Percentiles rank a stretch among this genome's conserved stretches.
Conservation (phyloP, 2,113 vertebrate genomes). For the Microcebus tavaratra region DNA sequence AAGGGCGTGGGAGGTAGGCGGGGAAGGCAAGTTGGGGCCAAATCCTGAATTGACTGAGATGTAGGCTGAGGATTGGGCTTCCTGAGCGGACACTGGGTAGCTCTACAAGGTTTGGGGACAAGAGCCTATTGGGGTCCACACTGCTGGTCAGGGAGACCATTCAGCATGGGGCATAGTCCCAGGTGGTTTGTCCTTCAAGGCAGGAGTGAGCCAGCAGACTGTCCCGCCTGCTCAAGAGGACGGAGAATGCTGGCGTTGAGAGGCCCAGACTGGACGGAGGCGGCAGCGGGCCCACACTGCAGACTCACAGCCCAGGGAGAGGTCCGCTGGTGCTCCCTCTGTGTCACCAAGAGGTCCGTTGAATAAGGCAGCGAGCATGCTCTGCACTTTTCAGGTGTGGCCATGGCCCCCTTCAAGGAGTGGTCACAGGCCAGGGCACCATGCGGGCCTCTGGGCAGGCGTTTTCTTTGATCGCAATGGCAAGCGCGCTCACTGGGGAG, state of each 20-base stretch:
- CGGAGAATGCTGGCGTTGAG: rapidly evolving
- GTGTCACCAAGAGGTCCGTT: not conserved
- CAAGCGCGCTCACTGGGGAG: not conserved
- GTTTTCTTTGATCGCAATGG: not conserved
- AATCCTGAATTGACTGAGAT: not conserved
- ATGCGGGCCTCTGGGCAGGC: rapidly evolving
- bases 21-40: not conserved
- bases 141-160: not conserved
- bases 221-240: not conserved
- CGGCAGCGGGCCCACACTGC: rapidly evolving
- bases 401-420: rapidly evolving
- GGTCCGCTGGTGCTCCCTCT: not conserved
- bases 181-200: not conserved
- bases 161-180: not conserved
- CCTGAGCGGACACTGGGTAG: not conserved
- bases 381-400: not conserved
- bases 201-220: too few relatives aligned
- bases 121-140: not conserved
- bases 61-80: too few relatives aligned
- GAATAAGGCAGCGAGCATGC: too few relatives aligned
- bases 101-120: too few relatives aligned
- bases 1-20: not conserved
- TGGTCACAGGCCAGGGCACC: rapidly evolving
- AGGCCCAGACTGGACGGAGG: rapidly evolving
- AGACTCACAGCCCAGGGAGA: not conserved